phyloP scores from a whole-genome alignment of 2,888 invertebrate species.

The Sussaba pulchella region DNA sequence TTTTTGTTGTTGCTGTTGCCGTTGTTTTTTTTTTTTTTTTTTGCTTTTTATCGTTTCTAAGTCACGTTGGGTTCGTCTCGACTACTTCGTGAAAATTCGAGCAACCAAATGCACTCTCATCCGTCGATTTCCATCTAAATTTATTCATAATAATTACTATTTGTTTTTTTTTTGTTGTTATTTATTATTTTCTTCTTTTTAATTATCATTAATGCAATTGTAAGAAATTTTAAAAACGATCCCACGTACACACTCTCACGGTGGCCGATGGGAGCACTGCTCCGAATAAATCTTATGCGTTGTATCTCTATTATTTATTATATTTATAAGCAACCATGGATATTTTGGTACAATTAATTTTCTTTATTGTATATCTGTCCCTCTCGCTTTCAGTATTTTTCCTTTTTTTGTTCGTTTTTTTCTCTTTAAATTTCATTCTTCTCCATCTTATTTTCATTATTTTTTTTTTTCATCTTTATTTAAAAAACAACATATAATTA shows the following conservation, averaged over 20 bases:
- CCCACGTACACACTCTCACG: conserved; percentile 80
- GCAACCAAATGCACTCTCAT: conserved; percentile 74
- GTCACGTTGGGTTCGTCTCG: conserved; percentile 51
- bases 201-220: conserved; percentile 82
- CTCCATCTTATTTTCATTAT: conserved; percentile 67
- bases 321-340: conserved; percentile 83
- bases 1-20: not conserved
- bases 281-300: conserved; percentile 84
- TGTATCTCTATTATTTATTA: conserved; percentile 83
- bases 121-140: conserved; percentile 70
- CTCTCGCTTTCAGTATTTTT: conserved; percentile 73
- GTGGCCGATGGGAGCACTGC: conserved; percentile 83
- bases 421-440: no score
- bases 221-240: conserved; percentile 84
- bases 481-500: conserved; percentile 72
- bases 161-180: conserved; percentile 62
- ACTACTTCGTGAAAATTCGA: conserved; percentile 78
- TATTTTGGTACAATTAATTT: conserved; percentile 84
- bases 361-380: conserved; percentile 79
- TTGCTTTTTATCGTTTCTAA: conserved; percentile 18
- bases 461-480: conserved; percentile 71
- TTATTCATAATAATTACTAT: conserved; percentile 69
- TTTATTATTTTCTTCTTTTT: no score
- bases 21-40: conserved; percentile 26
- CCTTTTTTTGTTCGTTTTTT: conserved; percentile 70